phyloP scores from a whole-genome alignment of 2,113 vertebrate species.

The Nycticorax nycticorax region DNA sequence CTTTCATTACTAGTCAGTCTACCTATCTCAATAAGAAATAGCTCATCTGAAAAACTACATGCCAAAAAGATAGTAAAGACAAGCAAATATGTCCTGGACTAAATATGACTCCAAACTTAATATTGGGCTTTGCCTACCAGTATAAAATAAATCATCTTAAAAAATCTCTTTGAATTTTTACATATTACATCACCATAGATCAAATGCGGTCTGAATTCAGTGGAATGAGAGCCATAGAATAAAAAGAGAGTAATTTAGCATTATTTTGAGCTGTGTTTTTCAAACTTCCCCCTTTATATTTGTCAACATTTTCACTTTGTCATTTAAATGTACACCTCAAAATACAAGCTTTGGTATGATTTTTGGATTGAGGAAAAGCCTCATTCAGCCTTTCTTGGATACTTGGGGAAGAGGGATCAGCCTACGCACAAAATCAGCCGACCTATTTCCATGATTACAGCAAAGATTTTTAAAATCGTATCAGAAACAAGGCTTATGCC shows the following conservation, averaged over 20 bases:
- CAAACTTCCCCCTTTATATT: neutral
- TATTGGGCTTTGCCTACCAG: neutral
- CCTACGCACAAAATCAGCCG: neutral
- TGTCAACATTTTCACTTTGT: neutral
- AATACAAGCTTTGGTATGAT: neutral
- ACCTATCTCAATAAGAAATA: neutral
- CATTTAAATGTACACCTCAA: neutral
- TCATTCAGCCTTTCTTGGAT: neutral
- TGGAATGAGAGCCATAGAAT: neutral
- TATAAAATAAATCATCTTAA: neutral
- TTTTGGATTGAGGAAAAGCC: neutral
- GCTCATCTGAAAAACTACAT: neutral
- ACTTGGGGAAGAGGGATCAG: neutral
- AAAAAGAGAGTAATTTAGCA: neutral
- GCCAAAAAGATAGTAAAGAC: neutral
- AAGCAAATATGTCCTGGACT: neutral
- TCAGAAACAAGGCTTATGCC: neutral
- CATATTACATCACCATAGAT: neutral
- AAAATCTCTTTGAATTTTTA: neutral
- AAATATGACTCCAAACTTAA: neutral
- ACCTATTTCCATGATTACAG: neutral
- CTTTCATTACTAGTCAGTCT: neutral
- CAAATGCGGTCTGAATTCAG: fast-evolving
- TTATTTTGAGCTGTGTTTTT: neutral
- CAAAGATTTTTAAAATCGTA: neutral